phyloP scores from a whole-genome alignment of 1,140 invertebrate species.

The Ceratina calcarata region DNA sequence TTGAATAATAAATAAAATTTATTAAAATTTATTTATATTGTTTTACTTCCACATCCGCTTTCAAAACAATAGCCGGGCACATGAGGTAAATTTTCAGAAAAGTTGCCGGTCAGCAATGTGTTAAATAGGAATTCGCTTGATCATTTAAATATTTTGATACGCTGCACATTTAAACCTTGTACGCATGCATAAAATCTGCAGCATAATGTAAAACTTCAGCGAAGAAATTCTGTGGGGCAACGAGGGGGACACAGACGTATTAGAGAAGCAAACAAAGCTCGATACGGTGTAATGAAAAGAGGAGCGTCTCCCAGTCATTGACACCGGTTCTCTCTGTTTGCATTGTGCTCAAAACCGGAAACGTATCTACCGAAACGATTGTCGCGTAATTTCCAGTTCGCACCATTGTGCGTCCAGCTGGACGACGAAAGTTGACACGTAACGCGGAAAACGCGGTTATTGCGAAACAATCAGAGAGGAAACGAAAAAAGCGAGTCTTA shows the following conservation, averaged over 20 bases:
- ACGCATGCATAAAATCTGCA: too few species aligned
- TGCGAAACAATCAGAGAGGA: background rate
- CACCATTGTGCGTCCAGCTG: background rate
- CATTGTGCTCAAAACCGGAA: constrained; percentile 36
- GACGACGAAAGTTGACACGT: background rate
- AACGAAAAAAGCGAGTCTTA: background rate
- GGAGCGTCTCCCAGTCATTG: constrained; percentile 41
- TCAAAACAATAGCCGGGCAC: too few species aligned
- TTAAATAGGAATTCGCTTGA: too few species aligned
- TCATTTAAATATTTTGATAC: too few species aligned
- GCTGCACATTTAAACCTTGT: too few species aligned
- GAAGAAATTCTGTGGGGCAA: too few species aligned
- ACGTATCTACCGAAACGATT: constrained; percentile 31
- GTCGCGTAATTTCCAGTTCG: constrained; percentile 28
- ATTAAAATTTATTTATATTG: too few species aligned
- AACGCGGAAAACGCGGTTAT: constrained; percentile 11
- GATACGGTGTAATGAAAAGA: constrained; percentile 33
- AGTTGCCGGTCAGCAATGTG: too few species aligned
- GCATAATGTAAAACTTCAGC: too few species aligned
- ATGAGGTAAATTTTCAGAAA: too few species aligned
- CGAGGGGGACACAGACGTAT: background rate
- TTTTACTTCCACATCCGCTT: too few species aligned
- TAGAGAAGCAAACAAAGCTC: constrained; percentile 34
- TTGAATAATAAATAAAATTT: too few species aligned
- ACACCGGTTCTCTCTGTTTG: constrained; percentile 17